Evolutionary conservation across 23 tunicate genomes (phyloP).

Genomic region (Ciona savignyi): DNA sequence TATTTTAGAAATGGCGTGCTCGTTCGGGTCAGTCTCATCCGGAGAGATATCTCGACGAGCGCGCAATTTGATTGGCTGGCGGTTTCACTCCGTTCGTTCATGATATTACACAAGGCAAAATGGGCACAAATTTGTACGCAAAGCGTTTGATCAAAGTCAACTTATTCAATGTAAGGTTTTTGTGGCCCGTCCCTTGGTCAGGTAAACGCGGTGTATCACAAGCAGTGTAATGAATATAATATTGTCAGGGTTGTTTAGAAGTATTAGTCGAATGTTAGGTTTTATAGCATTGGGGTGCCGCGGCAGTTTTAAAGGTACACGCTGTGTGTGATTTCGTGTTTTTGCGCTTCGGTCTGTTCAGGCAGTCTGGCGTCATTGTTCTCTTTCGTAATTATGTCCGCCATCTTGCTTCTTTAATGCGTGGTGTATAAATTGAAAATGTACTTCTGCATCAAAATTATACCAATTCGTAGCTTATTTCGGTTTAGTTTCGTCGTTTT

Average conservation of each 20-base stretch:
- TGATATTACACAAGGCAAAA: slow-evolving; percentile 45
- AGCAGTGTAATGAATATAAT: background rate
- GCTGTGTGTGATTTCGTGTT: slow-evolving; percentile 8
- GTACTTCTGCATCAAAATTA: background rate
- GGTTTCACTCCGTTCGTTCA: slow-evolving; percentile 20
- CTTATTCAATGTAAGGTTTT: slow-evolving; percentile 24
- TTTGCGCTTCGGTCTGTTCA: slow-evolving; percentile 7
- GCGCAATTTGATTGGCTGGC: slow-evolving; percentile 54
- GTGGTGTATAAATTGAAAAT: slow-evolving; percentile 41
- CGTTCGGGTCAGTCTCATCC: slow-evolving; percentile 44
- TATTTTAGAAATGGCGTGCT: slow-evolving; percentile 33
- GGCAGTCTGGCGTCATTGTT: slow-evolving; percentile 54
- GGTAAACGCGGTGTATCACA: slow-evolving; percentile 2
- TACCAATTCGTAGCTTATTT: background rate
- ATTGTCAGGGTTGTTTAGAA: background rate
- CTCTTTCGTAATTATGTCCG: slow-evolving; percentile 84
- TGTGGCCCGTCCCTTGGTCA: background rate
- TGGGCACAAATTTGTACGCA: slow-evolving; percentile 73
- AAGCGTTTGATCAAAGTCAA: slow-evolving; percentile 73
- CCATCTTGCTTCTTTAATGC: slow-evolving; percentile 72
- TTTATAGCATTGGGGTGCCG: background rate
- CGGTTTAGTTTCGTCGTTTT: background rate
- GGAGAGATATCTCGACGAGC: slow-evolving; percentile 6
- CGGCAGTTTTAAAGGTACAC: slow-evolving; percentile 28
- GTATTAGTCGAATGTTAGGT: slow-evolving; percentile 6